Evolutionary conservation across 1,140 invertebrate species (phyloP).

Genomic region (Diorhabda sublineata): DNA sequence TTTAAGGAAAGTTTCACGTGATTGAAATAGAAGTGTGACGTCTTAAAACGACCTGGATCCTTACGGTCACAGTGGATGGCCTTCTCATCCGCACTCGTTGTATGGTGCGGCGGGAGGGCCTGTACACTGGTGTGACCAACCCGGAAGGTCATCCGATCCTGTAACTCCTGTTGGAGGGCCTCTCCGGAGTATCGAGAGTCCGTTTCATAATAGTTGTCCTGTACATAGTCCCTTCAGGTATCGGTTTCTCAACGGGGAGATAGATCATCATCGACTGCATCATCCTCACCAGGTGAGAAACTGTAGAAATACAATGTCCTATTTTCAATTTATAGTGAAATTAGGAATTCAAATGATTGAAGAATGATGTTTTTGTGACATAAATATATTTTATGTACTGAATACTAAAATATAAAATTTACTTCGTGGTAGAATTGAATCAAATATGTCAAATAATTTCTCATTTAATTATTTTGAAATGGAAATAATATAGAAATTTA

Average conservation of each 20-base stretch:
- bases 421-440: too few relatives aligned
- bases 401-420: not conserved
- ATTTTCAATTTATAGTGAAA: constrained; percentile 3
- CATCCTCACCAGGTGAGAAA: constrained; percentile 28
- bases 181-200: constrained; percentile 34
- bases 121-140: constrained; percentile 42
- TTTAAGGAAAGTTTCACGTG: not conserved
- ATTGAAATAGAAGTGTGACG: constrained; percentile 9
- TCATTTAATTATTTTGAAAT: too few relatives aligned
- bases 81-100: constrained; percentile 32
- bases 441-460: too few relatives aligned
- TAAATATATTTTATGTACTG: not conserved
- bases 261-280: constrained; percentile 29
- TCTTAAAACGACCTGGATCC: constrained; percentile 47
- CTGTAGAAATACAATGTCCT: not conserved
- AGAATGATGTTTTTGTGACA: not conserved
- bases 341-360: not conserved
- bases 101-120: constrained; percentile 36
- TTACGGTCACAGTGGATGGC: constrained; percentile 42
- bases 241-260: constrained; percentile 55
- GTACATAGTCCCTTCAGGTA: constrained; percentile 63
- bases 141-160: constrained; percentile 44
- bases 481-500: too few relatives aligned
- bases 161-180: constrained; percentile 42
- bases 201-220: constrained; percentile 52